A percentile compares a stretch with the other conserved stretches of the same genome.
Evolutionary conservation across 2,888 invertebrate genomes (phyloP).

Genomic region (Clistopyga incitator): DNA sequence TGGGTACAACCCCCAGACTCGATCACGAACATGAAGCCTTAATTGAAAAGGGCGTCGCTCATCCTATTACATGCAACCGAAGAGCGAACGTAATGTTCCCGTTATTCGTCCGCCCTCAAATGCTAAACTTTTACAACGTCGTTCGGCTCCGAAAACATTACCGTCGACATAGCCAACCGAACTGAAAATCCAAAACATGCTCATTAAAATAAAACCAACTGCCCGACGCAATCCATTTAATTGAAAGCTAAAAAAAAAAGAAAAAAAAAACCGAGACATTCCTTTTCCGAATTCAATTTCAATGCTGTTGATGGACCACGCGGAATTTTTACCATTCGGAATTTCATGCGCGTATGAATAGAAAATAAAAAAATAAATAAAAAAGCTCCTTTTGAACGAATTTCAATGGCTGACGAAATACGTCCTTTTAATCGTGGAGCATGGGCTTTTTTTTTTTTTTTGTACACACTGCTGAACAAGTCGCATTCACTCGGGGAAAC

Average conservation of each 20-base stretch:
- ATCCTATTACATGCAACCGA: slow-evolving; percentile 5
- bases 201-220: background rate
- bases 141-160: slow-evolving; percentile 22
- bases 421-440: background rate
- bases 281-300: background rate
- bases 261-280: background rate
- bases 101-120: background rate
- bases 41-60: slow-evolving; percentile 52
- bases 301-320: background rate
- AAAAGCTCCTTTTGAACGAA: background rate
- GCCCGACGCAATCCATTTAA: background rate
- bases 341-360: background rate
- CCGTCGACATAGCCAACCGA: background rate
- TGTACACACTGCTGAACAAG: background rate
- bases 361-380: too few species aligned
- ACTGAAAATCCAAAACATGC: background rate
- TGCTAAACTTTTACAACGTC: slow-evolving; percentile 38
- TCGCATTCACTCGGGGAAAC: background rate
- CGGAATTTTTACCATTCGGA: background rate
- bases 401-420: background rate
- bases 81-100: slow-evolving; percentile 16
- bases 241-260: too few species aligned
- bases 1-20: slow-evolving; percentile 16
- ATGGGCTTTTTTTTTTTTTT: background rate
- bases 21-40: slow-evolving; percentile 30